These are phyloP conservation scores for Oceanodroma tethys DNA, from an alignment of 2,113 vertebrate genomes.

Conservation along the genomic window DNA sequence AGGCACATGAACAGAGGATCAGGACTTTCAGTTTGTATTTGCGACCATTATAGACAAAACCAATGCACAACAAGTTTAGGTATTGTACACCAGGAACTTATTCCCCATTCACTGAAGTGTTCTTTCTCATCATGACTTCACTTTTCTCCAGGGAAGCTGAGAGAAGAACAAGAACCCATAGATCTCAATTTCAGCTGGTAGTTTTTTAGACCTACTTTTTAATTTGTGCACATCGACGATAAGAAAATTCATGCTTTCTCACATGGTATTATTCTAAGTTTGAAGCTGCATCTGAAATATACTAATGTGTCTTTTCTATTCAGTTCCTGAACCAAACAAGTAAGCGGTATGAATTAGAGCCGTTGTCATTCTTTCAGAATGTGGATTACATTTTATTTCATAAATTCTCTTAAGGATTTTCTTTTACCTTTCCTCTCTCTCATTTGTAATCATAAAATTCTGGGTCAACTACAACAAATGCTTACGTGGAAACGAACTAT, in stretches of 20 bases:
- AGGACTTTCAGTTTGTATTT: background rate
- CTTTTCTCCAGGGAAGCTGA: background rate
- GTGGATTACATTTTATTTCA: background rate
- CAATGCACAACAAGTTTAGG: background rate
- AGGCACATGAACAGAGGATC: background rate
- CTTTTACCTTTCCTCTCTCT: background rate
- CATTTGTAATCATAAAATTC: background rate
- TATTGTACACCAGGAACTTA: background rate
- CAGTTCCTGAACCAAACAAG: background rate
- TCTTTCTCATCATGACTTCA: background rate
- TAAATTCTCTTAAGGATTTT: background rate
- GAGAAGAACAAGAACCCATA: background rate
- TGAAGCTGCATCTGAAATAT: background rate
- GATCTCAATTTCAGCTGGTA: background rate
- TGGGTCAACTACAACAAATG: background rate
- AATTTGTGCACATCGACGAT: background rate
- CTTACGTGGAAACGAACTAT: conserved; percentile 21
- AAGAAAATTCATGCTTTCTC: background rate
- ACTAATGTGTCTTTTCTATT: background rate
- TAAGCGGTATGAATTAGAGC: background rate
- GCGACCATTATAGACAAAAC: background rate
- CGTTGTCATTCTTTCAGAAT: background rate
- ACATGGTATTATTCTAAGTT: background rate
- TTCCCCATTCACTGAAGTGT: background rate
- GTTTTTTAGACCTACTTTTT: background rate